Conservation (phyloP, 2,113 vertebrate species). For the Columbina picui region DNA sequence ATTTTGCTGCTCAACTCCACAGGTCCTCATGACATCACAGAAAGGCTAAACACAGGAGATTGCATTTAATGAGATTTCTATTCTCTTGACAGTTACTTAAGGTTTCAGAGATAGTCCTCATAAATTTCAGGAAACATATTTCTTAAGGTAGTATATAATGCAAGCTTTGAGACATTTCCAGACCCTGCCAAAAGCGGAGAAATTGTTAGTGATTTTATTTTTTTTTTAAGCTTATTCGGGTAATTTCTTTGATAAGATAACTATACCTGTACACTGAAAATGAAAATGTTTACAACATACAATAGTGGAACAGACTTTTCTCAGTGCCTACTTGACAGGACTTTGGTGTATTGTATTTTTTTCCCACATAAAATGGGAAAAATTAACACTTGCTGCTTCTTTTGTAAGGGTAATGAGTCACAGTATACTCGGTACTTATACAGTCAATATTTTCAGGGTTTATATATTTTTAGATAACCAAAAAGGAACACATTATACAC, state of each 20-base stretch:
- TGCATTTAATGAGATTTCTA: neutral
- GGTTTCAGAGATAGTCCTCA: neutral
- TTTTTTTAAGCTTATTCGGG: neutral
- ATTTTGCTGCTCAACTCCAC: neutral
- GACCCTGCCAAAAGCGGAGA: neutral
- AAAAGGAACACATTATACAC: neutral
- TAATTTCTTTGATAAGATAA: neutral
- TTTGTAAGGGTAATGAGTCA: neutral
- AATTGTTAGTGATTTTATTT: neutral
- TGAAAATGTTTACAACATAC: neutral
- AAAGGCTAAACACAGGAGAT: neutral
- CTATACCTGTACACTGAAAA: neutral
- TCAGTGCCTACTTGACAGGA: neutral
- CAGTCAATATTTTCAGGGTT: neutral
- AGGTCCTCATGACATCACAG: neutral
- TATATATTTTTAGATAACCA: neutral
- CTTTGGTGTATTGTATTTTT: neutral
- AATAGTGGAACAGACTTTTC: neutral
- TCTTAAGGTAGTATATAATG: neutral
- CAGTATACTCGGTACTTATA: neutral
- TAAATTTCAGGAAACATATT: neutral
- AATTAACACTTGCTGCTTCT: neutral
- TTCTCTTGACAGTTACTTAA: neutral
- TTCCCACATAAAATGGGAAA: neutral
- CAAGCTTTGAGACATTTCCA: neutral